Base-by-base conservation (phyloP, 2,888 invertebrate species). In the Rhorus exstirpatorius region DNA sequence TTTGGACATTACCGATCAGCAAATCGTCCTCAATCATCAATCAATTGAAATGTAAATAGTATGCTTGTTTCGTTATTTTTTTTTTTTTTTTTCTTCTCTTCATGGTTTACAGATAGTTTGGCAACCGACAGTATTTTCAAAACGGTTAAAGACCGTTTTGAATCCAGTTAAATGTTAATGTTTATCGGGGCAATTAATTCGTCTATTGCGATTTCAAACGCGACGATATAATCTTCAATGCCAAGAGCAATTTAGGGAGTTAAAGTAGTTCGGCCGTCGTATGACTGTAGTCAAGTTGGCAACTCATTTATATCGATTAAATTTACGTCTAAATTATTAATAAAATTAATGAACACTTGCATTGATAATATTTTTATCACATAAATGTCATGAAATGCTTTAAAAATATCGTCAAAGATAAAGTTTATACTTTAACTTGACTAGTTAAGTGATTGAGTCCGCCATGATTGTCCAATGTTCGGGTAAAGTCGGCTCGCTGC, bases 91-190 rank as follows among this genome's bases (percentile, higher is more conserved):
- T 58, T 74, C 19, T 81, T 63, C 49, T 79, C 67, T 67, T 51
- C 19, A 70, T 77, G 41, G 79, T 58, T 68, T 10, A 38, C 17
- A n/a, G 35, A 79, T 67, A 84, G 58, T 83, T 84, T 81, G 79
- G 82, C 77, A 85, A 82, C 84, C 76, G 72, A 87, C 86, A 87
- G 86, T 86, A 87, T 87, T 87, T 81, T 60, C 67, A 49, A 79
- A 71, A 80, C 84, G 84, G 53, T 55, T 17, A n/a, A 41, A 14
- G 7, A 49, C 79, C 79, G 82, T 82, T 75, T 74, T 49, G n/a
- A 44, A 79, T 58, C 60, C 70, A 76, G n/a, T 79, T 75, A n/a
- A 75, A 75, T 51, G 35, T 44, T 61, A n/a, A 67, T 79, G 75
- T 79, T 82, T 65, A 75, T 60, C 14, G 53, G 6, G 44, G 41